Conservation (phyloP, 2,113 vertebrate genomes). For the Romanogobio albipinnatus region DNA sequence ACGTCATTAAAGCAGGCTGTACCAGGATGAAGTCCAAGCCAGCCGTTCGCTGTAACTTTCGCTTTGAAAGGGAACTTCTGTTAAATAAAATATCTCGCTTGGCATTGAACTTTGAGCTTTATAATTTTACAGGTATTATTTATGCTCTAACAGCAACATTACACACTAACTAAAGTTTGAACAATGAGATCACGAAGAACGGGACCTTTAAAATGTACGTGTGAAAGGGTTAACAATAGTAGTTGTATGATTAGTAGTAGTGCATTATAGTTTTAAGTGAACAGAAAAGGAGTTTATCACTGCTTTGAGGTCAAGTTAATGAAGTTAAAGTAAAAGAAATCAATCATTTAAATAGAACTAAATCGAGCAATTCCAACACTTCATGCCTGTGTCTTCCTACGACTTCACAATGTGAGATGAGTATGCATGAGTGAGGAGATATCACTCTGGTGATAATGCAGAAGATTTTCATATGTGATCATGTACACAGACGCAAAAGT, state of each 20-base stretch:
- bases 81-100: no score
- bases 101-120: no score
- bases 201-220: no score
- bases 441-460: constrained; percentile 13
- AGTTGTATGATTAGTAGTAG: background rate
- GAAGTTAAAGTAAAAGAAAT: background rate
- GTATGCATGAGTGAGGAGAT: background rate
- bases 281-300: background rate
- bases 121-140: no score
- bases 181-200: no score
- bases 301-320: background rate
- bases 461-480: background rate
- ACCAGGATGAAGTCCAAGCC: no score
- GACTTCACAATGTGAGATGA: background rate
- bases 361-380: background rate
- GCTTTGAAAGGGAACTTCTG: no score
- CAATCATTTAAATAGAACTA: background rate
- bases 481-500: constrained; percentile 7
- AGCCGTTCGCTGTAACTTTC: no score
- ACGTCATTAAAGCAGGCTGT: no score
- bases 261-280: background rate
- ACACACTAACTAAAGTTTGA: no score
- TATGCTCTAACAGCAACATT: no score
- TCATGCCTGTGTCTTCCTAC: background rate
- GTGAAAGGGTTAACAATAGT: no score